Percentiles rank a stretch among this genome's conserved stretches.
phyloP scores from a whole-genome alignment of 64 coral and sea anemone genomes.

The Stichodactyla helianthus region DNA sequence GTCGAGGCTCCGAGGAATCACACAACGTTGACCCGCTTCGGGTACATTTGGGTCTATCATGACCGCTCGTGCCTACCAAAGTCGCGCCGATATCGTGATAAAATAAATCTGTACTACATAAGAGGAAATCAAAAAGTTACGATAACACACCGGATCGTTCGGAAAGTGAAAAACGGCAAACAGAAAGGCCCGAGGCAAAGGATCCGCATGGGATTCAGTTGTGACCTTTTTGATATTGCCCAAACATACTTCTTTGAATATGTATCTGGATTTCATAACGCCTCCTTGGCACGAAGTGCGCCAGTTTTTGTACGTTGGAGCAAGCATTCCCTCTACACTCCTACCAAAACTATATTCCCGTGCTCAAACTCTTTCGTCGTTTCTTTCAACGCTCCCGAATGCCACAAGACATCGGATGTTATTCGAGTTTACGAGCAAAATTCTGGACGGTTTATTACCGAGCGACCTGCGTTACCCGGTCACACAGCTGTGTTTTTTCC shows the following conservation, averaged over 20 bases:
- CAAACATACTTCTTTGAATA: conserved; percentile 73
- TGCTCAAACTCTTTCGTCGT: conserved; percentile 50
- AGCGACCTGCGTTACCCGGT: conserved; percentile 28
- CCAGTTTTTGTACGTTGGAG: conserved; percentile 52
- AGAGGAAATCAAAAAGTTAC: conserved; percentile 38
- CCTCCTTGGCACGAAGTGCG: conserved; percentile 30
- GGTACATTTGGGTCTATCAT: conserved; percentile 75
- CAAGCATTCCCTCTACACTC: conserved; percentile 28
- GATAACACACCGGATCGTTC: conserved; percentile 61
- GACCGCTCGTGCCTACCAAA: conserved; percentile 61
- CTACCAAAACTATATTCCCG: conserved; percentile 53
- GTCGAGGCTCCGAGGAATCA: conserved; percentile 60
- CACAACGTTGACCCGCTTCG: conserved; percentile 68
- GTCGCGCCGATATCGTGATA: conserved; percentile 42
- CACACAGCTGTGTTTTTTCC: conserved; percentile 41
- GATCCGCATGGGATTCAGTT: conserved; percentile 68
- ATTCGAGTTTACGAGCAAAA: conserved; percentile 49
- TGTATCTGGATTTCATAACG: conserved; percentile 29
- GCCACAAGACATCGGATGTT: conserved; percentile 40
- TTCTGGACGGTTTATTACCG: conserved; percentile 30
- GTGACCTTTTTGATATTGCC: conserved; percentile 67
- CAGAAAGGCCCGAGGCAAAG: conserved; percentile 30
- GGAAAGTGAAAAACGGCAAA: conserved; percentile 67
- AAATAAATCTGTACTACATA: conserved; percentile 58
- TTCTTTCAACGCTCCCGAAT: conserved; percentile 44